These are phyloP conservation scores for Ciconia maguari DNA, from an alignment of 2,113 vertebrate species.

Conservation along the genomic window DNA sequence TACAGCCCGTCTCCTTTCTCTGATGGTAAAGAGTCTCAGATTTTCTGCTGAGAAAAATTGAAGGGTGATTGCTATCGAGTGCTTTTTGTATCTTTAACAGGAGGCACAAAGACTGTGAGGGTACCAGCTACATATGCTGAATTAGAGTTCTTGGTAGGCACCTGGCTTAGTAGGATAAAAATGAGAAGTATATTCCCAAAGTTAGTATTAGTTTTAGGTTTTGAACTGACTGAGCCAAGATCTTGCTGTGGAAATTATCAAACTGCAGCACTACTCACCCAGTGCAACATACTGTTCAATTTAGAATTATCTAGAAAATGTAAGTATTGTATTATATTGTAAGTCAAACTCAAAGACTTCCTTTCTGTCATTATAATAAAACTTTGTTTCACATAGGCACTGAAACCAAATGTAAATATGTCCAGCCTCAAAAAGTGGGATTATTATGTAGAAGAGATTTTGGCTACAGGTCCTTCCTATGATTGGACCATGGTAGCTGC, in stretches of 20 bases:
- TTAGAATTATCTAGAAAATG: not conserved
- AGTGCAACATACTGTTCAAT: not conserved
- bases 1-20: not conserved
- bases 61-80: not conserved
- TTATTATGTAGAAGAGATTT: slow-evolving; percentile 91
- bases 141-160: not conserved
- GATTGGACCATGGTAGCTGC: slow-evolving; percentile 86
- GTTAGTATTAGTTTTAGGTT: not conserved
- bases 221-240: not conserved
- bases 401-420: slow-evolving; percentile 88
- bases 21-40: not conserved
- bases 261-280: not conserved
- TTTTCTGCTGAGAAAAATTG: not conserved
- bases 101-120: not conserved
- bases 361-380: not conserved
- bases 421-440: slow-evolving; percentile 94
- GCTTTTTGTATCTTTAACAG: not conserved
- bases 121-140: not conserved
- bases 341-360: not conserved
- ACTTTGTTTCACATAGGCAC: slow-evolving; percentile 71
- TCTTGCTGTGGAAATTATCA: not conserved
- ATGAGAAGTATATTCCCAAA: not conserved
- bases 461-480: slow-evolving; percentile 90
- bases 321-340: not conserved
- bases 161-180: not conserved